Evolutionary conservation across 2,797 vertebrate species (phyloP), one percentile per base, ranked within the genome.

Genomic region (Anableps anableps): DNA sequence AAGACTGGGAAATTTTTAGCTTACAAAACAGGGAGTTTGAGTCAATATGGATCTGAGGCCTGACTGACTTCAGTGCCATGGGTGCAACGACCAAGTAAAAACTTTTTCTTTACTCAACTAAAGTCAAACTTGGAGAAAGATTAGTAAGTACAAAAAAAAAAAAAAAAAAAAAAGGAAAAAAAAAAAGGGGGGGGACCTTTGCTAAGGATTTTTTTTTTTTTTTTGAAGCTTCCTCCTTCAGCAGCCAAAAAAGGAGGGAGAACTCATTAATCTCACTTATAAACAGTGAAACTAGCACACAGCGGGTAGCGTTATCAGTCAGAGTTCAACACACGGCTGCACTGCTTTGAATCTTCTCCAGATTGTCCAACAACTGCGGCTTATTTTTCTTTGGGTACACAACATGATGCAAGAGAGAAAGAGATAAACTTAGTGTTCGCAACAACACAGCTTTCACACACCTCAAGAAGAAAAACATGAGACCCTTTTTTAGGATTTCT

Each of bases 1-100:
- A 95, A 93, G 94, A 93, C 91, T 79, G 88, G 90, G 86, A 94
- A 91, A 86, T 94, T 93, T 93, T 92, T 89, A 93, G 90, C 89
- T 93, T 91, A 93, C 85, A 94, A 88, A 95, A 95, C 88, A 90
- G 89, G 89, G 79, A 45, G 77, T 88, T 86, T 48, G 19, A 94
- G 94, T 94, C 94, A 95, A 93, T 93, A 94, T 87, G 89, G 90
- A 95, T 95, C 93, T 92, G 88, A 94, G 81, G 82, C 74, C 85
- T 75, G 87, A 77, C 91, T 84, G 85, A 92, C 92, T 93, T 94
- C 92, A 93, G 89, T 89, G 85, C 88, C 81, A 84, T 74, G 88
- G 83, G 85, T 26, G 68, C 82, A 82, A 84, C 45, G 51, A 92
- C 86, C 83, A 80, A 83, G 80, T 80, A 64, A 88, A 92, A 91